A percentile compares a stretch with the other conserved stretches of the same genome.
These are phyloP conservation scores for Coregonus sp. DNA, from an alignment of 2,797 vertebrate species.

Conservation along the genomic window DNA sequence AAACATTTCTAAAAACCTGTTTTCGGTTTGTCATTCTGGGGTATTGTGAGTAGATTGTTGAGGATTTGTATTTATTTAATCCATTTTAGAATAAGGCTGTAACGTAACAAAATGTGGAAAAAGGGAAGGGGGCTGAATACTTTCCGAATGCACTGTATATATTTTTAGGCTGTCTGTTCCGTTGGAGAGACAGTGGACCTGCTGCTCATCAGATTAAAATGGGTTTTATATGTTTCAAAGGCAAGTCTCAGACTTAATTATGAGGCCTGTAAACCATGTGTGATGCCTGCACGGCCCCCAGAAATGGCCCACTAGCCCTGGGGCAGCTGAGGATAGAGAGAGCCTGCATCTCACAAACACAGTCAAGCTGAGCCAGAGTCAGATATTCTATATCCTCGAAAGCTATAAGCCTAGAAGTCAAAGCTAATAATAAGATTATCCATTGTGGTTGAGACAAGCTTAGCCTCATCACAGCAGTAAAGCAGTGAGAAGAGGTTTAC, in stretches of 20 bases:
- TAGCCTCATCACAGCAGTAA: neutral
- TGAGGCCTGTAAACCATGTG: conserved; percentile 2
- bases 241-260: neutral
- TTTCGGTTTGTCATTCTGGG: too few relatives aligned
- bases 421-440: neutral
- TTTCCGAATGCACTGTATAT: neutral
- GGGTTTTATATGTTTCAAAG: neutral
- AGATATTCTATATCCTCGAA: neutral
- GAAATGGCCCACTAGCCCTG: neutral
- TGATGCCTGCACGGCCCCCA: neutral
- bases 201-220: conserved; percentile 4
- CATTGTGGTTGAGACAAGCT: neutral
- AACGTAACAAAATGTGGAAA: too few relatives aligned
- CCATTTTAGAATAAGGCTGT: too few relatives aligned
- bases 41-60: too few relatives aligned
- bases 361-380: neutral
- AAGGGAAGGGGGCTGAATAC: too few relatives aligned
- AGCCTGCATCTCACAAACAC: neutral
- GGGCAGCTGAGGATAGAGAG: neutral
- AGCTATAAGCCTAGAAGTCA: neutral
- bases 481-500: neutral
- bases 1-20: too few relatives aligned
- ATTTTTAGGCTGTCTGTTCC: neutral
- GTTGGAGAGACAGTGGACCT: neutral
- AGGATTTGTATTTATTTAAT: too few relatives aligned